Base-by-base conservation (phyloP, 2,797 vertebrate genomes). In the Poeciliopsis paucimaculata region DNA sequence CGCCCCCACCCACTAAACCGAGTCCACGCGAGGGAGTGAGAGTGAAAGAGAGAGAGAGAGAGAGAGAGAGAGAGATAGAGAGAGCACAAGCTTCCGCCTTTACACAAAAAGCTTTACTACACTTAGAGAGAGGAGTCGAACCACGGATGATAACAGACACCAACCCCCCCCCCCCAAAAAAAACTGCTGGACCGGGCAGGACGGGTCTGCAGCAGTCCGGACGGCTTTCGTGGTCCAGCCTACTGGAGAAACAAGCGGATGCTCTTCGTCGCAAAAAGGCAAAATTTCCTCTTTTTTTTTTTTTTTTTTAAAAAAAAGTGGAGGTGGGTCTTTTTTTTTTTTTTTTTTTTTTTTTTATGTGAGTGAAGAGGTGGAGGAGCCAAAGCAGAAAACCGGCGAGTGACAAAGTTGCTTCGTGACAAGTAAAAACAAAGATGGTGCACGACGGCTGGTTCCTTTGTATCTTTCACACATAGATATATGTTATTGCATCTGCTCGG, bases 51-150 rank as follows among this genome's bases (percentile, higher is more conserved):
- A 43, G n/a, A 66, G 84, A 36, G 77, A 46, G 70, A 31, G 62
- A 64, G 34, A 43, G n/a, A 57, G 49, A 71, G 68, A 34, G 49
- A 12, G 74, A 79, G 76, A 46, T 71, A 66, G 82, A 73, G 60
- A 77, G 83, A 43, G 45, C 75, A 1, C 77, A 76, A 77, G 89
- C 91, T 93, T 94, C 92, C 93, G 91, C 91, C 89, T 93, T 94
- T 79, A 86, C 31, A 86, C 66, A 70, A 82, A 80, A 76, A 74
- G 81, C 89, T 76, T 85, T 80, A 90, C 91, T 86, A 91, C 82
- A 68, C 82, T 16, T 84, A 43, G 77, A 64, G 85, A 82, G 85
- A 82, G 77, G 84, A 36, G 72, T 74, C 47, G 86, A 81, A 77
- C 80, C 5, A 49, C 82, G 82, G 86, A 79, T 90, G 90, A 82